phyloP scores from a whole-genome alignment of 2,888 invertebrate species.

The Ormyrus nitidulus region DNA sequence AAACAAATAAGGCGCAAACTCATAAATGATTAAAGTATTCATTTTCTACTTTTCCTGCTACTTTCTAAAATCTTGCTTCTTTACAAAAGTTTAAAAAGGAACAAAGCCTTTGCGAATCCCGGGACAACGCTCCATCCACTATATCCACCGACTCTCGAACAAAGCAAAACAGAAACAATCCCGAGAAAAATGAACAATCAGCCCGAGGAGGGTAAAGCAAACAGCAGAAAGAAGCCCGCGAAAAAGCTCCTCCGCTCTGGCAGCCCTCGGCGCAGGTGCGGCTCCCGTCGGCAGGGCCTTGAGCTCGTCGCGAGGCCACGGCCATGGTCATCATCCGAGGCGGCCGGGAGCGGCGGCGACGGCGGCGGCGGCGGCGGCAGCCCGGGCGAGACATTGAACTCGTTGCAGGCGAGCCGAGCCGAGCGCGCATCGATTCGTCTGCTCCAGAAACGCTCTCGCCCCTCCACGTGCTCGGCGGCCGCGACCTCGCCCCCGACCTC shows the following conservation, averaged over 20 bases:
- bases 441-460: slow-evolving; percentile 69
- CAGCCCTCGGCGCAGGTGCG: slow-evolving; percentile 22
- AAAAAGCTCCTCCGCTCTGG: background rate
- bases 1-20: no score
- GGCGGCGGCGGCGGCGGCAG: slow-evolving; percentile 59
- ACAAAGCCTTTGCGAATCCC: no score
- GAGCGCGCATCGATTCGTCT: slow-evolving; percentile 70
- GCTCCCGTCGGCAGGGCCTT: slow-evolving; percentile 47
- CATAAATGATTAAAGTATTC: no score
- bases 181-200: no score
- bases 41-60: no score
- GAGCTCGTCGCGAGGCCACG: slow-evolving; percentile 59
- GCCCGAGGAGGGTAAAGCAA: no score
- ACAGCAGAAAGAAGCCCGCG: no score
- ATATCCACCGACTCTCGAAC: no score
- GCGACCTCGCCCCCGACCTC: slow-evolving; percentile 52
- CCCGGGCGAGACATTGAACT: slow-evolving; percentile 74
- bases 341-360: slow-evolving; percentile 52
- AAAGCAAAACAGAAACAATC: no score
- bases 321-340: slow-evolving; percentile 67
- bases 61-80: no score
- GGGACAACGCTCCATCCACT: no score
- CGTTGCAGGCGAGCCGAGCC: slow-evolving; percentile 62
- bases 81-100: no score
- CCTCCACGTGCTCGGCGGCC: slow-evolving; percentile 42